Evolutionary conservation across 2,888 invertebrate species (phyloP).

Genomic region (Pristionchus arcanus): DNA sequence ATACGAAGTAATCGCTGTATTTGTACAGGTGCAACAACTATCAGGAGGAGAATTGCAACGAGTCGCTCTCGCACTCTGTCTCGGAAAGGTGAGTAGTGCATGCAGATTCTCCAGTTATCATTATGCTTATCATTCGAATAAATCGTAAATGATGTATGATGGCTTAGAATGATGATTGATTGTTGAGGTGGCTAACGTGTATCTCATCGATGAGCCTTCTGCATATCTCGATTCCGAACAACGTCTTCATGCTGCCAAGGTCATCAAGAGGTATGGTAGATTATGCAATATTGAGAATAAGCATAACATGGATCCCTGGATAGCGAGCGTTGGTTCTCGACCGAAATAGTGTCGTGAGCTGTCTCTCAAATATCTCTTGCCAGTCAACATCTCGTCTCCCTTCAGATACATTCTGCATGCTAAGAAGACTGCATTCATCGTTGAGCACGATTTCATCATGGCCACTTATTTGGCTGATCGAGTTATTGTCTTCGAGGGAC

Average conservation of each 20-base stretch:
- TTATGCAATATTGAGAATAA: too few relatives aligned
- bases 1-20: background rate
- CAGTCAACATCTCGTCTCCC: background rate
- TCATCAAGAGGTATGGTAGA: constrained; percentile 90
- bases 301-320: too few relatives aligned
- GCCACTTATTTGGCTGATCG: constrained; percentile 92
- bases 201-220: constrained; percentile 98
- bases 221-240: constrained; percentile 99
- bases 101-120: background rate
- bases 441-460: constrained; percentile 99
- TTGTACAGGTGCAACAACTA: constrained; percentile 87
- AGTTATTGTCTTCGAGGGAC: constrained; percentile 97
- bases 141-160: too few relatives aligned
- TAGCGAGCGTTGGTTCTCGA: too few relatives aligned
- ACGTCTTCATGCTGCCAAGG: constrained; percentile 99
- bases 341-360: background rate
- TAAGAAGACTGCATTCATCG: constrained; percentile 98
- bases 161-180: background rate
- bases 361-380: background rate
- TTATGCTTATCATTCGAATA: background rate
- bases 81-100: constrained; percentile 98
- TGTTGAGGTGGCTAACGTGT: constrained; percentile 89
- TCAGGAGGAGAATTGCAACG: constrained; percentile 99
- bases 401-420: constrained; percentile 93
- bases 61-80: constrained; percentile 94